Percentiles rank a stretch among this genome's conserved stretches.
Conservation (phyloP, 2,888 invertebrate species). For the Anagyrus pseudococci region DNA sequence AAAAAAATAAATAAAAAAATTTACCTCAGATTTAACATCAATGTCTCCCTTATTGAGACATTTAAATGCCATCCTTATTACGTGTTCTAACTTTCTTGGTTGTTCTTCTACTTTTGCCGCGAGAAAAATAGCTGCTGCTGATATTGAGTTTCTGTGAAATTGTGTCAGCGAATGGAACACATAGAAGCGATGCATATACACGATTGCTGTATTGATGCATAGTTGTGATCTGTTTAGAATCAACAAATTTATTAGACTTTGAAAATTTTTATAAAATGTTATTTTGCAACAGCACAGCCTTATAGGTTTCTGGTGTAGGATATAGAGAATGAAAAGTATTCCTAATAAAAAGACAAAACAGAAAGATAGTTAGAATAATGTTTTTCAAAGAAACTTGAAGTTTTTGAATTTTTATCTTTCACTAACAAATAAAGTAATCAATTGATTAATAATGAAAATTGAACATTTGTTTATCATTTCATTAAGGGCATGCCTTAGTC, state of each 20-base stretch:
- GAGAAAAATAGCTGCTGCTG: constrained; percentile 92
- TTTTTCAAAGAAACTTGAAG: no score
- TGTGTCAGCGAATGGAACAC: constrained; percentile 97
- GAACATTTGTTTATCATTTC: no score
- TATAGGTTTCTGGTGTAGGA: no score
- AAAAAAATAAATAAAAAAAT: background rate
- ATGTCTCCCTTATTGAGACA: constrained; percentile 83
- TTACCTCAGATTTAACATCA: constrained; percentile 78
- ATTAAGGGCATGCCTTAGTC: no score
- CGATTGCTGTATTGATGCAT: constrained; percentile 98
- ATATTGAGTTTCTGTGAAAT: constrained; percentile 93
- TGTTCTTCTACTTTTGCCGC: constrained; percentile 99
- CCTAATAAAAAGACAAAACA: no score
- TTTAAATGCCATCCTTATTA: constrained; percentile 90
- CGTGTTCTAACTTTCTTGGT: constrained; percentile 95
- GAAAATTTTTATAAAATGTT: no score
- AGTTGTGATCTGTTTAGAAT: constrained; percentile 76
- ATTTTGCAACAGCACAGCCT: no score
- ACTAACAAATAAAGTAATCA: no score
- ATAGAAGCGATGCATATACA: constrained; percentile 99
- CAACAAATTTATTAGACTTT: background rate
- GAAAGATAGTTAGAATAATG: no score
- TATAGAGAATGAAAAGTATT: no score
- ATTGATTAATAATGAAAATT: no score
- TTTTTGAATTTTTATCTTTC: no score